phyloP scores from a whole-genome alignment of 2,113 vertebrate species.

The Puntigrus tetrazona region DNA sequence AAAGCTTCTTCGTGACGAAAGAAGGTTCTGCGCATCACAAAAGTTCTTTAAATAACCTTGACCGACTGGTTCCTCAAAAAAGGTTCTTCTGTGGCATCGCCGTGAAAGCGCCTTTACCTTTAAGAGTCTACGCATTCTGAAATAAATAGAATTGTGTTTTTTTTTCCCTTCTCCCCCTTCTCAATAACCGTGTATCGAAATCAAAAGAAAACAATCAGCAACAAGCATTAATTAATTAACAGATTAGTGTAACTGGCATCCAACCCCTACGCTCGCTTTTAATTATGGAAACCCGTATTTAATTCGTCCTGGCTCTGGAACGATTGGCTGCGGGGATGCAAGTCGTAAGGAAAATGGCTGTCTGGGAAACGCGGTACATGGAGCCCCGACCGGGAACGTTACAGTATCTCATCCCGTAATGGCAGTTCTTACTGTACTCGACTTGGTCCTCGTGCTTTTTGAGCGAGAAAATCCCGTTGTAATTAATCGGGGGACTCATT shows the following conservation, averaged over 20 bases:
- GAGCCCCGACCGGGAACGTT: slow-evolving; percentile 89
- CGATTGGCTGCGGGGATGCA: slow-evolving; percentile 95
- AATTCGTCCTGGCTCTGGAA: slow-evolving; percentile 96
- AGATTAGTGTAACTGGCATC: slow-evolving; percentile 58
- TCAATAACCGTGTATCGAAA: neutral
- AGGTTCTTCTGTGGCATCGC: too few species aligned
- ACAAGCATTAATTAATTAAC: slow-evolving; percentile 52
- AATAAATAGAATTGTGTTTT: slow-evolving; percentile 21
- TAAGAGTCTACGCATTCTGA: slow-evolving; percentile 9
- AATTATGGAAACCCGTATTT: slow-evolving; percentile 97
- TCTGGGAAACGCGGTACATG: slow-evolving; percentile 96
- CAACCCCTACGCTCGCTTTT: slow-evolving; percentile 51
- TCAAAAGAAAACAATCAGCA: slow-evolving; percentile 15
- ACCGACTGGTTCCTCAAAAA: too few species aligned
- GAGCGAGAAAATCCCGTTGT: slow-evolving; percentile 98
- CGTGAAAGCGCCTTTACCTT: too few species aligned
- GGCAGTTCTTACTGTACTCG: slow-evolving; percentile 93
- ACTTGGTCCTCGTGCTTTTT: slow-evolving; percentile 95
- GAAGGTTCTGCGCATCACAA: too few species aligned
- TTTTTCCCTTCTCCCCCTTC: too few species aligned
- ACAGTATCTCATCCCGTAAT: slow-evolving; percentile 98
- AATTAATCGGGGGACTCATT: slow-evolving; percentile 95
- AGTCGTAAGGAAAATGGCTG: slow-evolving; percentile 95
- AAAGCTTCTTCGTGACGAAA: too few species aligned
- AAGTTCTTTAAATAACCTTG: too few species aligned